phyloP scores from a whole-genome alignment of 2,888 invertebrate species.

The Callyntrura sp. region DNA sequence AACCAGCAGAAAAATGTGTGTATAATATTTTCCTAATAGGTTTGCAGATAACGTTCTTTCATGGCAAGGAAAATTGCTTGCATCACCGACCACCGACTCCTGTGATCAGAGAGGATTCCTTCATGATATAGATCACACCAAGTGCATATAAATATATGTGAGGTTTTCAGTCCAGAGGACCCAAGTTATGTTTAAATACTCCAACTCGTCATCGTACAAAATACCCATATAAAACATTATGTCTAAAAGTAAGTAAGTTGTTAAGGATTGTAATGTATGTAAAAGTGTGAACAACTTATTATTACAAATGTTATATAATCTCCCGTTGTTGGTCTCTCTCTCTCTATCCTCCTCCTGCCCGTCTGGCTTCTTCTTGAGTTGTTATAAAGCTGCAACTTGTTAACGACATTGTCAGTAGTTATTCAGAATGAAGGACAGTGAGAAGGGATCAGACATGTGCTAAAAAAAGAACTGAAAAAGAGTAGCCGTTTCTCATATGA shows the following conservation, averaged over 20 bases:
- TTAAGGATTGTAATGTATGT: background rate
- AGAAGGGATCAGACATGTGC: conserved; percentile 22
- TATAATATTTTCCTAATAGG: background rate
- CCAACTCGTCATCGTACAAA: background rate
- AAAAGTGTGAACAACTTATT: background rate
- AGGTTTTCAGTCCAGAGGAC: no score
- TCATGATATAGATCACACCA: background rate
- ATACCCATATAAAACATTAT: background rate
- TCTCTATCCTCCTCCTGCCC: no score
- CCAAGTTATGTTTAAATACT: background rate
- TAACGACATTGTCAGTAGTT: conserved; percentile 6
- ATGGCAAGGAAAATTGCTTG: background rate
- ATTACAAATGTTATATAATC: no score
- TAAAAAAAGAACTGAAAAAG: conserved; percentile 8
- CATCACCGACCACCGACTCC: background rate
- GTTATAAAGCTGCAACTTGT: conserved; percentile 16
- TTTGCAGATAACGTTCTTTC: conserved; percentile 2
- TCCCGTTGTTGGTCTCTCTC: no score
- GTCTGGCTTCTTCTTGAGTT: conserved; percentile 1
- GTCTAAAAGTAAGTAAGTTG: background rate
- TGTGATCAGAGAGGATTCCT: background rate
- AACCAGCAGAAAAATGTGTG: background rate
- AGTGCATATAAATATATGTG: background rate
- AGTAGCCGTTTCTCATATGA: conserved; percentile 15
- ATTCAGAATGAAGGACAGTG: conserved; percentile 28